Base-by-base conservation (phyloP, 2,888 invertebrate species). In the Sarcophaga caerulescens region DNA sequence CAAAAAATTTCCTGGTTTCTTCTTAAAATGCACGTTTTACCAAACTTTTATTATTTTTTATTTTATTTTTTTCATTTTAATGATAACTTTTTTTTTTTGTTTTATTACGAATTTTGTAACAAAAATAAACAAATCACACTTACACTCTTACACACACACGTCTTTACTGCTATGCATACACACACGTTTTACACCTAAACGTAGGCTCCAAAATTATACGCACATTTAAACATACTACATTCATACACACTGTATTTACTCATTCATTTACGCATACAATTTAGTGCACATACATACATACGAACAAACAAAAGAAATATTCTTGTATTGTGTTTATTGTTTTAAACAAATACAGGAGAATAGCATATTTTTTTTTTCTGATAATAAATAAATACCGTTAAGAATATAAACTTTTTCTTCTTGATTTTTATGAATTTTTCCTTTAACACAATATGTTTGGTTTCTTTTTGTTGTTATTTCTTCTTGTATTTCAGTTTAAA, bases 61-160 rank as follows among this genome's bases (percentile, higher is more conserved):
- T 77, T 71, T 35, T 71, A 23, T 57, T 60, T 21, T 59, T 75
- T 14, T 1, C 35, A 19, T 81, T 70, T 82, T 77, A 35, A 69
- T 25, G 12, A 65, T 47, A 25, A n/a, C 79, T 75, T 78, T 68
- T 76, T 69, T 68, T 17, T 52, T 70, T n/a, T n/a, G n/a, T n/a
- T 77, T 76, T 52, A 52, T 44, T 25, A 66, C 14, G 35, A 68
- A 70, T 73, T 77, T 74, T 60, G 23, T 70, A 10, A 75, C 21
- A 75, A 81, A 87, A 81, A 84, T 84, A 86, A 77, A 81, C 75
- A 78, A 84, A 70, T 75, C 75, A 81, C 74, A 66, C 59, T 81
- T 77, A 83, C 77, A 76, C 82, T 62, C 52, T 3, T 17, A 52
- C 60, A 59, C 23, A 47, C 68, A 68, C 65, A 71, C 47, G 35